Base-by-base conservation (phyloP, 2,113 vertebrate genomes). In the Phaethon lepturus region DNA sequence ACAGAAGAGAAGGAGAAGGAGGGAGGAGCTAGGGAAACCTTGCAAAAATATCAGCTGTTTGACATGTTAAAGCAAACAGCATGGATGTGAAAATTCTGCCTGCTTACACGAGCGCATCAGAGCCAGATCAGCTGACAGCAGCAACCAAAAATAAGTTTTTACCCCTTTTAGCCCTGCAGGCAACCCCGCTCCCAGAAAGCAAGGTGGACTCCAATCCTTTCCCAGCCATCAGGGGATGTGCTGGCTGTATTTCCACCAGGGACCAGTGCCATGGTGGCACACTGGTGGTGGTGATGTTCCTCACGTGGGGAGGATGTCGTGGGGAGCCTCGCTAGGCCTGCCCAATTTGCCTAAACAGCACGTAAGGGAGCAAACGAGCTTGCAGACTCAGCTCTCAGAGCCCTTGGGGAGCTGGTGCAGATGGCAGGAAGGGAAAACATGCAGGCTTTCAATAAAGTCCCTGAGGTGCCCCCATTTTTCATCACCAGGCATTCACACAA, bases 31-130 rank as follows among this genome's bases (percentile, higher is more conserved):
- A 87, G 69, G 73, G 31, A 77, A 93, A 50, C 68, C 85, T 88
- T 93, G 55, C 55, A 94, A 58, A 84, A 94, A 35, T 49, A 84
- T 78, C 75, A 96, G 64, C 86, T 69, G 56, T 64, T 92, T 82
- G 84, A 91, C 78, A 85, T 4, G 47, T 44, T 94, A 94, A 88
- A 90, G 88, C 81, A 58, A 93, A 86, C 24, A 75, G 68, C 52
- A 80, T 0, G 3, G 64, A 90, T 23, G 28, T 45, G 82, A 86
- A 92, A 88, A 79, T 2, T 17, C 72, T 90, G 31, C 56, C 53
- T 3, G 4, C 83, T 95, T 72, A 71, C 50, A 72, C 1, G 11
- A 79, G 20, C 7, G 25, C 59, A 87, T 49, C 53, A 69, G 40
- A 95, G 53, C 58, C 19, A 60, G 40, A n/a, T 60, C 81, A 76